phyloP scores from a whole-genome alignment of 1,140 invertebrate species.

The Conopomorpha cramerella region DNA sequence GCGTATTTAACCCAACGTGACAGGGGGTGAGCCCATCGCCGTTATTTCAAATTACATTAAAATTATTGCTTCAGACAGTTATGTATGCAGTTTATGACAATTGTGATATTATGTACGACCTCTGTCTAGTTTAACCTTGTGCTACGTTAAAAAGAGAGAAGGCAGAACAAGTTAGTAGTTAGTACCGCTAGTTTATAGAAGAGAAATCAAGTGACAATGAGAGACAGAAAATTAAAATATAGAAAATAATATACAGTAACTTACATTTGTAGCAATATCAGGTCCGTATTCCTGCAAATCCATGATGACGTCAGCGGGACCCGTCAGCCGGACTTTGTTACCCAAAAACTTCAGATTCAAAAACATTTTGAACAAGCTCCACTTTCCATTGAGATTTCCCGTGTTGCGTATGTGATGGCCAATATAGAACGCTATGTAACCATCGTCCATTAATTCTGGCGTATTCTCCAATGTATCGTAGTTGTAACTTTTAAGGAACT shows the following conservation, averaged over 20 bases:
- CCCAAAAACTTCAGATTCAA: constrained; percentile 47
- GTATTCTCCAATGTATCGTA: constrained; percentile 17
- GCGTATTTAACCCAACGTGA: no score
- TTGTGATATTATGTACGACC: no score
- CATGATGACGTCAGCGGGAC: constrained; percentile 37
- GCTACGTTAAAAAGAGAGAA: no score
- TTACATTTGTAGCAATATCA: constrained; percentile 28
- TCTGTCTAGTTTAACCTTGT: no score
- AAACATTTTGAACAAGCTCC: constrained; percentile 36
- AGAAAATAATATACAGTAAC: constrained; percentile 10
- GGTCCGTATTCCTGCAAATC: constrained; percentile 42
- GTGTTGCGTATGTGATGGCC: constrained; percentile 41
- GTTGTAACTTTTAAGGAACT: constrained; percentile 37
- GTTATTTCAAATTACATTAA: no score
- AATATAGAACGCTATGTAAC: constrained; percentile 45
- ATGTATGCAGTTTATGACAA: no score
- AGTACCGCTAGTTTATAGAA: no score
- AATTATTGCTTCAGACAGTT: no score
- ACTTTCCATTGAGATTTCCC: constrained; percentile 25
- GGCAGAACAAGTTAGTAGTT: no score
- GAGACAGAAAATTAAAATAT: constrained; percentile 3
- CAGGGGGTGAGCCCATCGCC: no score
- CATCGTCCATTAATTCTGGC: constrained; percentile 38
- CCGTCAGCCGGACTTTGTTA: constrained; percentile 42
- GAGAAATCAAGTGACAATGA: no score